Evolutionary conservation across 2,113 vertebrate genomes (phyloP), one percentile per base, ranked within the genome.

Genomic region (Saimiri boliviensis): DNA sequence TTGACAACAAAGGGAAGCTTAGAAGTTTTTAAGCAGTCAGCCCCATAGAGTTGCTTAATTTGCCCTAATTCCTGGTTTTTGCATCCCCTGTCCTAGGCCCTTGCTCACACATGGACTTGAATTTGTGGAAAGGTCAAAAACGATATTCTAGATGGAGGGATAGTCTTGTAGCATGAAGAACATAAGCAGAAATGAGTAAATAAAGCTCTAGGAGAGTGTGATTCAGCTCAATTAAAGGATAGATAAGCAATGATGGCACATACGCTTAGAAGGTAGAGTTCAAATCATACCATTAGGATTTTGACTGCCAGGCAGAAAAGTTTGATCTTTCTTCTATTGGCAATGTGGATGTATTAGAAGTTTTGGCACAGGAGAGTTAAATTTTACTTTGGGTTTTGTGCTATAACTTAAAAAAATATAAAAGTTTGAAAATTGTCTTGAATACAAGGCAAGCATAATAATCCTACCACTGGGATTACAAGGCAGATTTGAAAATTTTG

Each of bases 111-210:
- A 14, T 56, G 45, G 35, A 9, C 74, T 85, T 91, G n/a, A 12
- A 91, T 77, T 91, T 94, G 58, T 91, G 47, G 47, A 80, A 95
- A 82, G 32, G 20, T 80, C 89, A 82, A 10, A 54, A 82, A 91
- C 71, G 12, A n/a, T 82, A 35, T 86, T 94, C 47, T 77, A 79
- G 25, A 42, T 58, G 54, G 42, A 88, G 60, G 1, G 12, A 47
- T 35, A 32, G 42, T 54, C 27, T 60, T 79, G 40, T 30, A 82
- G 37, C 54, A 63, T 13, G 5, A 70, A 76, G 3, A 83, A 13
- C 19, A 45, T 30, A 63, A 63, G 40, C 70, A 84, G 70, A 86
- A 74, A 19, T 8, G 13, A 81, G 25, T 20, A 30, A 87, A 60
- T 71, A 35, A 32, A 71, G 27, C 40, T 45, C 32, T 58, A 21